Percentiles rank a stretch among this genome's conserved stretches.
These are phyloP conservation scores for Chaetodon trifasciatus DNA, from an alignment of 2,797 vertebrate species.

Conservation along the genomic window DNA sequence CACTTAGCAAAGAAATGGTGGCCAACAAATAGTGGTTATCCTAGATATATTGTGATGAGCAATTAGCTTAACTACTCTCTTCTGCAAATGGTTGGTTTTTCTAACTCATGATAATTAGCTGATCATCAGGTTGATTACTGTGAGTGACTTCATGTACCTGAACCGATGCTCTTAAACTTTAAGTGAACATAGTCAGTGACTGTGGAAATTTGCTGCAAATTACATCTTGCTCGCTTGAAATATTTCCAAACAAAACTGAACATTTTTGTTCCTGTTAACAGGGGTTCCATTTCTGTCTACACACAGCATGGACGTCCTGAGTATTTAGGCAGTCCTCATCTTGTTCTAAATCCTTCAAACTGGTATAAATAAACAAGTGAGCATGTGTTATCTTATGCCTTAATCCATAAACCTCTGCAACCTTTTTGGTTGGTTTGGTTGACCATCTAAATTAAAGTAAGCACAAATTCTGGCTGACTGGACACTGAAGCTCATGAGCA, in stretches of 20 bases:
- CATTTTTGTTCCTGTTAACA: not conserved
- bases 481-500: not conserved
- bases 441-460: not conserved
- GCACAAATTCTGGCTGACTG: not conserved
- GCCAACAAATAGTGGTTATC: not conserved
- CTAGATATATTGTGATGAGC: not conserved
- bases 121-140: not conserved
- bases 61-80: conserved; percentile 4
- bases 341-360: not conserved
- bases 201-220: not conserved
- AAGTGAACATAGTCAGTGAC: not conserved
- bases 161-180: not conserved
- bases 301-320: too few species aligned
- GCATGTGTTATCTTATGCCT: not conserved
- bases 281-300: not conserved
- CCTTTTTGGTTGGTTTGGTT: not conserved
- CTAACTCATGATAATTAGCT: not conserved
- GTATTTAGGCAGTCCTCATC: not conserved
- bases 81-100: not conserved
- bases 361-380: not conserved
- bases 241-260: not conserved
- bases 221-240: conserved; percentile 4
- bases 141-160: not conserved
- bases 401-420: not conserved
- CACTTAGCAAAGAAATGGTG: not conserved